Evolutionary conservation across 1,140 invertebrate genomes (phyloP).

Genomic region (Ips nitidus): DNA sequence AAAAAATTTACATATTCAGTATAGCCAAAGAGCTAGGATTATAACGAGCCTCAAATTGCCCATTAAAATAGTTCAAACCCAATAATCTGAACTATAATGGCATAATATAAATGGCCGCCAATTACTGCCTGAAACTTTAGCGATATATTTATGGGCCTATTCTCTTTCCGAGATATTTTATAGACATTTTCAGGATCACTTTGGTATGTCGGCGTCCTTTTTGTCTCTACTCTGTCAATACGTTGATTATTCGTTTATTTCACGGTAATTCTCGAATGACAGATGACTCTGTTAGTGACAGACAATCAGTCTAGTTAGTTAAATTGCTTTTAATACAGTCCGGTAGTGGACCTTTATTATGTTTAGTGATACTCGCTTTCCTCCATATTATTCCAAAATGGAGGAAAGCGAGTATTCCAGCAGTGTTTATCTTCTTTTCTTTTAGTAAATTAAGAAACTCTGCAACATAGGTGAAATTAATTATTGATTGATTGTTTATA

Average conservation of each 20-base stretch:
- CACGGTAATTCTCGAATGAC: too few relatives aligned
- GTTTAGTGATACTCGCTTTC: too few relatives aligned
- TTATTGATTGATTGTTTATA: too few relatives aligned
- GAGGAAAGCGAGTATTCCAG: too few relatives aligned
- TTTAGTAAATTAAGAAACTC: too few relatives aligned
- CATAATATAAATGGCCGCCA: constrained; percentile 10
- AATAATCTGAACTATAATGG: constrained; percentile 15
- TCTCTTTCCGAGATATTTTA: constrained; percentile 20
- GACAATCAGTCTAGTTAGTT: too few relatives aligned
- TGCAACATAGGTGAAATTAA: too few relatives aligned
- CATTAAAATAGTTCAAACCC: constrained; percentile 20
- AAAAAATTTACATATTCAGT: constrained; percentile 11
- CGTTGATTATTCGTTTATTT: neutral
- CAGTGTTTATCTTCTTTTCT: too few relatives aligned
- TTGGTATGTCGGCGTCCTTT: constrained; percentile 5
- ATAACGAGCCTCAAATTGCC: constrained; percentile 13
- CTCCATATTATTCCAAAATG: too few relatives aligned
- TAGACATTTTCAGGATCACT: constrained; percentile 1
- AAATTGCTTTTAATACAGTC: too few relatives aligned
- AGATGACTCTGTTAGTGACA: too few relatives aligned
- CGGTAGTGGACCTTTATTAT: too few relatives aligned
- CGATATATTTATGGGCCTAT: constrained; percentile 15
- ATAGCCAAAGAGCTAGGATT: neutral
- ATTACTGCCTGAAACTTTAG: constrained; percentile 8
- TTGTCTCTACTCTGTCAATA: neutral